Evolutionary conservation across 2,113 vertebrate species (phyloP).

Genomic region (Sinocyclocheilus grahami): DNA sequence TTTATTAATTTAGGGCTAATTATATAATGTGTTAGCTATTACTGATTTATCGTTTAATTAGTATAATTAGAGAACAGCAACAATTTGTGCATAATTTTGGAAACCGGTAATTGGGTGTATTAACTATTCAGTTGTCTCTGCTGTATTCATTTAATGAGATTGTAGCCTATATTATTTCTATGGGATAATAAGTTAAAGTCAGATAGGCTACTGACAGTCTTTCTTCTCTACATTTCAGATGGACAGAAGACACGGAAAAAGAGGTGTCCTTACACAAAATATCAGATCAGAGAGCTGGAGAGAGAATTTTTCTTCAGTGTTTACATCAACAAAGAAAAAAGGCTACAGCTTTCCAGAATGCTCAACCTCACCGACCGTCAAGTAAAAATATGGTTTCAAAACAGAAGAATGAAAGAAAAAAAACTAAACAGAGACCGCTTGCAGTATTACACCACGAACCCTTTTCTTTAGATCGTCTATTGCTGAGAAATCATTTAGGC

Average conservation of each 20-base stretch:
- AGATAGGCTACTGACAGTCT: background rate
- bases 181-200: background rate
- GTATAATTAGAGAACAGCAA: background rate
- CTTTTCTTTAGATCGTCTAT: slow-evolving; percentile 82
- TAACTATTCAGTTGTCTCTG: background rate
- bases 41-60: background rate
- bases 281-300: slow-evolving; percentile 97
- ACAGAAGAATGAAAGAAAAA: slow-evolving; percentile 99
- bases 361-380: no score
- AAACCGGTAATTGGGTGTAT: background rate
- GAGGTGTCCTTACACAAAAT: slow-evolving; percentile 96
- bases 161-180: background rate
- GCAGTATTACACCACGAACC: slow-evolving; percentile 96
- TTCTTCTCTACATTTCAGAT: slow-evolving; percentile 80
- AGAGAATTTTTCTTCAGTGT: slow-evolving; percentile 99
- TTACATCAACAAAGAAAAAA: slow-evolving; percentile 97
- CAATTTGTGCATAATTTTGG: background rate
- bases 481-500: background rate
- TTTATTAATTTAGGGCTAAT: background rate
- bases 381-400: slow-evolving; percentile 95
- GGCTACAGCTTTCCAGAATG: no score
- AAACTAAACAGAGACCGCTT: slow-evolving; percentile 99
- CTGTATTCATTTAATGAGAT: background rate
- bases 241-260: slow-evolving; percentile 95
- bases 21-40: background rate